Evolutionary conservation across 1,140 invertebrate genomes (phyloP), one percentile per base, ranked within the genome.

Genomic region (Ostrea denselamellosa): DNA sequence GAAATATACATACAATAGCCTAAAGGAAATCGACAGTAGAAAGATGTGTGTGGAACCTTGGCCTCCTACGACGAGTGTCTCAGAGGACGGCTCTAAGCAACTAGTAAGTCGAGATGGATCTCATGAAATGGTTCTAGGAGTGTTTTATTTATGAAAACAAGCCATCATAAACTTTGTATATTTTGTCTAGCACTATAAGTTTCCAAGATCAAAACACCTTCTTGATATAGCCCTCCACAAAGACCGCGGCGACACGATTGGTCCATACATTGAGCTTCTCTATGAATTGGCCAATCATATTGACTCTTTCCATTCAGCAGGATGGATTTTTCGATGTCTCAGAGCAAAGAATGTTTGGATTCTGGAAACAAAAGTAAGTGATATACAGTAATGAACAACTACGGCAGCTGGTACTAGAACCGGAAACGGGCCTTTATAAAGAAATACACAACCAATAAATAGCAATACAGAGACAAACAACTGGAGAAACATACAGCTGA

Each of bases 311-410:
- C 68, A 77, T 77, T 34, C 68, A 77, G 68, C 68, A 3, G 68
- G 68, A 77, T 77, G 68, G 68, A 77, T 77, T 34, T 77, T 77
- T 34, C 25, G 68, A 77, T 34, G 68, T 14, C 68, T 77, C 28
- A 77, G 68, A 28, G 68, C 25, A 34, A 34, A 44, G 28, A 2
- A 28, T 71, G 22, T 71, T 25, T 71, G 65, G 65, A 68, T 68
- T 10, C 3, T 68, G 22, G 22, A 68, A 9, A 9, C 65, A 8
- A 28, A 68, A 25, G 65, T 68, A 10, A 68, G 22, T 25, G 8
- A n/a, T 56, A 9, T 12, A 9, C 54, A 56, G 54, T 17, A 56
- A 17, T 12, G 8, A 56, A 56, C 1, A 56, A 56, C 9, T 9
- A 56, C 1, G 8, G 54, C 14, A 9, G 2, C 0, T 56, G 9